phyloP scores from a whole-genome alignment of 2,113 vertebrate species.

The Halichoerus grypus region DNA sequence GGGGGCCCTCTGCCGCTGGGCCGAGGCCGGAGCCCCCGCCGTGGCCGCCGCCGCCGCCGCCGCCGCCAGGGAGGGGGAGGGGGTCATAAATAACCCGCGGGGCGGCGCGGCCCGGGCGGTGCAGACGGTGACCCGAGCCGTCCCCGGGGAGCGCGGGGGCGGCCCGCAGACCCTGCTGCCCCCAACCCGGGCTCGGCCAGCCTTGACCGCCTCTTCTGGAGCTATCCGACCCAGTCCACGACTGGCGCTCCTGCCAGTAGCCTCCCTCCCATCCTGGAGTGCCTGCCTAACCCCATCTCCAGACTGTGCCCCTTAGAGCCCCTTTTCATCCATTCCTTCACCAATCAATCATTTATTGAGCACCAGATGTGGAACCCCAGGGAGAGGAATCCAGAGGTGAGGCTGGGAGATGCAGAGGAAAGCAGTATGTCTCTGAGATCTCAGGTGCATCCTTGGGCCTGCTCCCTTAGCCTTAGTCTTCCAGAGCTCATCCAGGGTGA shows the following conservation, averaged over 20 bases:
- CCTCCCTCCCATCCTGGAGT: neutral
- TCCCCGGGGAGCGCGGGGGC: conserved; percentile 62
- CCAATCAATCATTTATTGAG: neutral
- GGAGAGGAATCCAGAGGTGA: neutral
- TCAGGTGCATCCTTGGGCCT: neutral
- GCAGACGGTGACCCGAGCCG: conserved; percentile 74
- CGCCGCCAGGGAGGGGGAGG: conserved; percentile 41
- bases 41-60: neutral
- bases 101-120: neutral
- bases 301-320: neutral
- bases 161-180: conserved; percentile 15
- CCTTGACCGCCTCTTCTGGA: neutral
- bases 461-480: neutral
- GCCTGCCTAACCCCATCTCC: neutral
- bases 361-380: conserved; percentile 35
- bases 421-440: neutral
- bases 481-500: neutral
- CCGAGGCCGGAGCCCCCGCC: conserved; percentile 52
- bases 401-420: neutral
- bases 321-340: conserved; percentile 53
- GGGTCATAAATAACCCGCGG: conserved; percentile 79
- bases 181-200: neutral
- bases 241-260: neutral
- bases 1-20: conserved; percentile 68
- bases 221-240: neutral